A percentile compares a stretch with the other conserved stretches of the same genome.
phyloP scores from a whole-genome alignment of 2,888 invertebrate species.

The Noctua janthina region DNA sequence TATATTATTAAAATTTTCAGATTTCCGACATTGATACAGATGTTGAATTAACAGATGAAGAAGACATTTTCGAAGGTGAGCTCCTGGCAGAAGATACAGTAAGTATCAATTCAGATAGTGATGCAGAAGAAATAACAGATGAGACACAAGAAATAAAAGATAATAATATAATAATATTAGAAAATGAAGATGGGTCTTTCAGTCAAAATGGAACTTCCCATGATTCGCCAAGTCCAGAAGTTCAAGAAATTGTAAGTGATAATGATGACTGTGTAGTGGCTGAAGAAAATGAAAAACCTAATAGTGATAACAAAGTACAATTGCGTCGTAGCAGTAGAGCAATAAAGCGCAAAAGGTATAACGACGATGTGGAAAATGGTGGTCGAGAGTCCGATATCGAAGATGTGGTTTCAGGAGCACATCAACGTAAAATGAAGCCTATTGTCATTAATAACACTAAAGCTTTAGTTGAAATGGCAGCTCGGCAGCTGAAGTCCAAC shows the following conservation, averaged over 20 bases:
- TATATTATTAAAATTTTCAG: constrained; percentile 59
- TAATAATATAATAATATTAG: constrained; percentile 74
- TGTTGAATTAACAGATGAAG: constrained; percentile 76
- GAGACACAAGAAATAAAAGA: constrained; percentile 75
- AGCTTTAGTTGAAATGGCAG: constrained; percentile 92
- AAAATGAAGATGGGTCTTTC: constrained; percentile 73
- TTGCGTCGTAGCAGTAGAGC: constrained; percentile 82
- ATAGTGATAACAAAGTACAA: constrained; percentile 71
- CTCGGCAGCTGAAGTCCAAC: constrained; percentile 83
- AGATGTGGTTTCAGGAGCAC: constrained; percentile 91
- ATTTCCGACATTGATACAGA: constrained; percentile 74
- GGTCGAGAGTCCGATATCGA: constrained; percentile 92
- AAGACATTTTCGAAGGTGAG: constrained; percentile 70
- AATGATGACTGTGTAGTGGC: constrained; percentile 87
- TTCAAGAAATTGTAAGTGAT: constrained; percentile 85
- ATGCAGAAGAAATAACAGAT: constrained; percentile 73
- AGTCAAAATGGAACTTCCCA: constrained; percentile 75
- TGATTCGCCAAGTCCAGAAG: constrained; percentile 76
- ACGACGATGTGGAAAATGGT: constrained; percentile 88
- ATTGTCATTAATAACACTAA: constrained; percentile 94
- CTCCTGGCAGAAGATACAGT: constrained; percentile 80
- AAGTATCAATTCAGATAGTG: constrained; percentile 84
- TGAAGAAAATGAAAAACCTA: constrained; percentile 75
- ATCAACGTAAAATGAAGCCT: constrained; percentile 81
- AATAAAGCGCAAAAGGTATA: constrained; percentile 90